Percentiles rank a stretch among this genome's conserved stretches.
These are phyloP conservation scores for Acrobasis consociella DNA, from an alignment of 2,888 invertebrate species.

Conservation along the genomic window DNA sequence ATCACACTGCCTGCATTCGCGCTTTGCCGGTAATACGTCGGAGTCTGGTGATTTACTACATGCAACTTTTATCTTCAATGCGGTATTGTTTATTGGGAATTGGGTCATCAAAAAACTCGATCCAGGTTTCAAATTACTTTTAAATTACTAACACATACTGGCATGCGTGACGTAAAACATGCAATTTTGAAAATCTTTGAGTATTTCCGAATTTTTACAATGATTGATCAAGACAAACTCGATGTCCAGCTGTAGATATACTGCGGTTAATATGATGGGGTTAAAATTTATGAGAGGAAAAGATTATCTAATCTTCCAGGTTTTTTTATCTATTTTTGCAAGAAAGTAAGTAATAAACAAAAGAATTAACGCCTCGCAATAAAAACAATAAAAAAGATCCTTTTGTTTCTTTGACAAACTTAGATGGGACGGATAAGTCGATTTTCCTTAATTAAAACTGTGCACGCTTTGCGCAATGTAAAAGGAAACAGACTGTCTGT, in stretches of 20 bases:
- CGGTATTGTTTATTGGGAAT: constrained; percentile 2
- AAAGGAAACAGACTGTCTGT: constrained; percentile 1
- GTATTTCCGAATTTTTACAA: no score
- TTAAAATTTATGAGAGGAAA: no score
- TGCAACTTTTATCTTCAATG: constrained; percentile 18
- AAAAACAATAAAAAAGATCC: background rate
- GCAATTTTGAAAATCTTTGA: no score
- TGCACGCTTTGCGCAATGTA: background rate
- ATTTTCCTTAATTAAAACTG: constrained; percentile 3
- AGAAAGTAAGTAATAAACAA: background rate
- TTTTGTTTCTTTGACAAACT: constrained; percentile 2
- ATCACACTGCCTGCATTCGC: constrained; percentile 18
- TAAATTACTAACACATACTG: no score
- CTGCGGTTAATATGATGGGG: no score
- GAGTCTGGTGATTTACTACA: constrained; percentile 18
- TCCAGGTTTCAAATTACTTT: no score
- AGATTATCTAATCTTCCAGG: no score
- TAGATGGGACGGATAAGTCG: background rate
- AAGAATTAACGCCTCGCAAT: background rate
- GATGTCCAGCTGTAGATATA: no score
- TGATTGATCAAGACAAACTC: no score
- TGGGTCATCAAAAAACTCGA: background rate
- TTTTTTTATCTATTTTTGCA: no score
- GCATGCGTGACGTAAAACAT: no score
- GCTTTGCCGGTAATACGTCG: constrained; percentile 14